phyloP scores from a whole-genome alignment of 2,797 vertebrate species.

The Pseudochirops cupreus region DNA sequence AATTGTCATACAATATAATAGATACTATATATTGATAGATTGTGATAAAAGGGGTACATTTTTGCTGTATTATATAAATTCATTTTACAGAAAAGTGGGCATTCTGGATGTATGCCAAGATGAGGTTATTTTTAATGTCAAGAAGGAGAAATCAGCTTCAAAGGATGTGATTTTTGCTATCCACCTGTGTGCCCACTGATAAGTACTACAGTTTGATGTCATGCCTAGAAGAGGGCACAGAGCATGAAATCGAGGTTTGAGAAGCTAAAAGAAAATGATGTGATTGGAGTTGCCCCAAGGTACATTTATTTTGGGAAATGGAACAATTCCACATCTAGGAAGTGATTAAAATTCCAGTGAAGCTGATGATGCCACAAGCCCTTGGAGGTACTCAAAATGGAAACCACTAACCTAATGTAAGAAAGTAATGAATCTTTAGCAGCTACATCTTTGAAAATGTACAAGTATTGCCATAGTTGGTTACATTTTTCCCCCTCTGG shows the following conservation, averaged over 20 bases:
- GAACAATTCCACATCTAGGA: conserved; percentile 36
- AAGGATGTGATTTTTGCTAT: conserved; percentile 16
- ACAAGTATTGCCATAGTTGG: not conserved
- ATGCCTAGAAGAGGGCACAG: not conserved
- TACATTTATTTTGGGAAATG: conserved; percentile 26
- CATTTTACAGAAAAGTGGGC: conserved; percentile 30
- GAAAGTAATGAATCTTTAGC: conserved; percentile 30
- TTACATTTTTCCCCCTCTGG: not conserved
- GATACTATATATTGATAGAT: not conserved
- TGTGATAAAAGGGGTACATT: conserved; percentile 28
- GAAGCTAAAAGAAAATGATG: conserved; percentile 28
- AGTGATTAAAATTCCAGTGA: conserved; percentile 46
- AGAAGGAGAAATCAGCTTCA: conserved; percentile 30
- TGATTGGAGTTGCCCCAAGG: conserved; percentile 2
- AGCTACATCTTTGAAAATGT: not conserved
- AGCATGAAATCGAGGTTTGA: conserved; percentile 42
- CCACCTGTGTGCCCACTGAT: not conserved
- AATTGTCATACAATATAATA: conserved; percentile 5
- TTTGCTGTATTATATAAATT: conserved; percentile 21
- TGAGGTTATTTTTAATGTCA: not conserved
- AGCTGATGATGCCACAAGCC: conserved; percentile 19
- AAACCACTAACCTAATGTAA: conserved; percentile 30
- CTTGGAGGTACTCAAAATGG: conserved; percentile 22
- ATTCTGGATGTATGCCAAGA: conserved; percentile 2
- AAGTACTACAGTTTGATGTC: not conserved